Evolutionary conservation across 1,140 invertebrate genomes (phyloP).

Genomic region (Pogonus chalceus): DNA sequence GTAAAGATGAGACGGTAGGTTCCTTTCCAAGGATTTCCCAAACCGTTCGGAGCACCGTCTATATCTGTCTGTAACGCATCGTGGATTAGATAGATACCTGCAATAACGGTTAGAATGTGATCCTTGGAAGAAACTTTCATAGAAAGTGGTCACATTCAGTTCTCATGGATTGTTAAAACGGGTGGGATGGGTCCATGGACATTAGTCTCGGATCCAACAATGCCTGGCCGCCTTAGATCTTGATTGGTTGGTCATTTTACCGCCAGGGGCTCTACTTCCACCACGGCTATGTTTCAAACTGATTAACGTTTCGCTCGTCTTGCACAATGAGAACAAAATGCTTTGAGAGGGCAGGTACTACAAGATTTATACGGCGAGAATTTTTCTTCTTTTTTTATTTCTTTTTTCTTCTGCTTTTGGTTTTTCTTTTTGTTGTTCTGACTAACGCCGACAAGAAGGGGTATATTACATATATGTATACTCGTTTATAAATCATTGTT

Average conservation of each 20-base stretch:
- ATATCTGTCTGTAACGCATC: too few species aligned
- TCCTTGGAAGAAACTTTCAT: neutral
- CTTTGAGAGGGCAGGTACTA: neutral
- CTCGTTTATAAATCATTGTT: too few species aligned
- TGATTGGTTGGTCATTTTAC: constrained; percentile 18
- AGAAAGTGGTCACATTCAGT: too few species aligned
- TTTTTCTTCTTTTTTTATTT: neutral
- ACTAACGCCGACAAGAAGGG: too few species aligned
- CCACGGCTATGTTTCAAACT: neutral
- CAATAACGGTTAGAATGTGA: neutral
- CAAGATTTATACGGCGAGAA: neutral
- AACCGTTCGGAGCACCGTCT: neutral
- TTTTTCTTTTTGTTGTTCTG: too few species aligned
- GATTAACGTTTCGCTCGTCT: neutral
- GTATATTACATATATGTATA: too few species aligned
- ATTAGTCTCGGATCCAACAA: constrained; percentile 23
- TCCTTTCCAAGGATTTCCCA: neutral
- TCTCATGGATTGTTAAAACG: constrained; percentile 12
- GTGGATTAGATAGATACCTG: neutral
- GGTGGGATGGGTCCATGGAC: constrained; percentile 18
- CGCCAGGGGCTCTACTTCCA: neutral
- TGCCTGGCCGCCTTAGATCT: constrained; percentile 10
- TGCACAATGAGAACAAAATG: neutral
- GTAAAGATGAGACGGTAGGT: neutral
- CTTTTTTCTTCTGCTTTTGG: neutral